Evolutionary conservation across 2,113 vertebrate species (phyloP).

Genomic region (Gracilinanus agilis): DNA sequence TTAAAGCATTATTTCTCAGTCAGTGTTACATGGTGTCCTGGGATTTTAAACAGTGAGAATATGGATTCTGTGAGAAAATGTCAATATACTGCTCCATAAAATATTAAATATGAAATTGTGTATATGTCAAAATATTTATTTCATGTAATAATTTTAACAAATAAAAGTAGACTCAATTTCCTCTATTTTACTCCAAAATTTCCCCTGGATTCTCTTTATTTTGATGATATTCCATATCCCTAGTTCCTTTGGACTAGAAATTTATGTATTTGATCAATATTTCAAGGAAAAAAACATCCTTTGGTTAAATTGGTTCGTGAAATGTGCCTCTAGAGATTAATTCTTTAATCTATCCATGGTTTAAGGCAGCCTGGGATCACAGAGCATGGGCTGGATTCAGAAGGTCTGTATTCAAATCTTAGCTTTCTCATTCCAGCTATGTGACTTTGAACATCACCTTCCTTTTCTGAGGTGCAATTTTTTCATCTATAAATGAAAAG

Average conservation of each 20-base stretch:
- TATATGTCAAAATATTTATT: background rate
- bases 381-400: background rate
- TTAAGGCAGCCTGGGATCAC: background rate
- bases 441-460: background rate
- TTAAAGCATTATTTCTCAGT: background rate
- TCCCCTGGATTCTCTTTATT: conserved; percentile 6
- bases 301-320: background rate
- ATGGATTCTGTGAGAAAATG: background rate
- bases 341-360: background rate
- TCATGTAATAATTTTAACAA: background rate
- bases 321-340: background rate
- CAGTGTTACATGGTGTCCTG: background rate
- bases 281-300: background rate
- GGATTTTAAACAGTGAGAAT: background rate
- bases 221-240: background rate
- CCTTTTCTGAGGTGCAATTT: background rate
- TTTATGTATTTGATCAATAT: background rate
- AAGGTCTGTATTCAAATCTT: background rate
- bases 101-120: background rate
- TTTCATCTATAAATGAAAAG: background rate
- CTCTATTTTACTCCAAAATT: background rate
- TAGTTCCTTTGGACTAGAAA: background rate
- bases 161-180: background rate
- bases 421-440: background rate
- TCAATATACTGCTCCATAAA: background rate